Evolutionary conservation across 2,888 invertebrate genomes (phyloP).

Genomic region (Hartigia nigra): DNA sequence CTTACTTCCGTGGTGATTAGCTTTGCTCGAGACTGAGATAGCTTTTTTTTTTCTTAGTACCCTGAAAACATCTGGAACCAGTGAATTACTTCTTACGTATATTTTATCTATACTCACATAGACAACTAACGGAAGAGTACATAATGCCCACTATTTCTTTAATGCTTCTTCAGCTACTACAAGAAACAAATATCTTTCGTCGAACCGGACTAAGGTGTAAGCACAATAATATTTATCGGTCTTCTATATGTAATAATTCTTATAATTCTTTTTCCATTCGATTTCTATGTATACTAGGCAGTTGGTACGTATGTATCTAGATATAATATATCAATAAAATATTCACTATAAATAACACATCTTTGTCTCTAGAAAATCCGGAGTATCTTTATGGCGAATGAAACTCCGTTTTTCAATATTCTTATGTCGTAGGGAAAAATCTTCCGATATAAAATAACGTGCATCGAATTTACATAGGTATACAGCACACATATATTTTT

Average conservation of each 20-base stretch:
- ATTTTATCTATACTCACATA: background rate
- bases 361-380: background rate
- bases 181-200: background rate
- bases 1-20: background rate
- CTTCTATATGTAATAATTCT: background rate
- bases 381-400: background rate
- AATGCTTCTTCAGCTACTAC: background rate
- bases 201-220: background rate
- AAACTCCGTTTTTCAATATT: constrained; percentile 16
- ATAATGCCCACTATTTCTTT: background rate
- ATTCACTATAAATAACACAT: background rate
- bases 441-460: background rate
- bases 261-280: background rate
- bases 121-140: background rate
- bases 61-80: background rate
- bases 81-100: background rate
- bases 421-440: background rate
- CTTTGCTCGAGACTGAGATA: background rate
- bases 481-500: background rate
- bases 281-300: background rate
- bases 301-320: background rate
- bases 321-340: background rate
- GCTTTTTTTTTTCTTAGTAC: background rate
- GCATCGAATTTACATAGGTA: background rate
- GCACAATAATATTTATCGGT: background rate